Base-by-base conservation (phyloP, 2,113 vertebrate genomes). In the Corvus cornix region DNA sequence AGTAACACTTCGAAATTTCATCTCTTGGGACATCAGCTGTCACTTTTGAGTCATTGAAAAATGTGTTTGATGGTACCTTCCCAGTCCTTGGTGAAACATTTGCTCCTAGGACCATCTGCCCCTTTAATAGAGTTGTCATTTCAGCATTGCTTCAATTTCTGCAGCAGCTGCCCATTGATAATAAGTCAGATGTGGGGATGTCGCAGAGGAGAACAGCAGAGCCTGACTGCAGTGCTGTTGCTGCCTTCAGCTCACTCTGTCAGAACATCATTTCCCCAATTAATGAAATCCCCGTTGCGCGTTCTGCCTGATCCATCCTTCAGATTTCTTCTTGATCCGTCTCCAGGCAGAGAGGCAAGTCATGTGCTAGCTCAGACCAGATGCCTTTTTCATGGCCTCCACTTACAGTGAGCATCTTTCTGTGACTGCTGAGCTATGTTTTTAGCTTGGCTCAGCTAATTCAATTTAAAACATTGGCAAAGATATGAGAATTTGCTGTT, bases 81-180 rank as follows among this genome's bases (percentile, higher is more conserved):
- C 31, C 53, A 63, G 68, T 94, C 93, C 83, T 95, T 78, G 86
- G 93, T 93, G 96, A 78, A 90, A 78, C 68, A 77, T 92, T 94
- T 90, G 82, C 90, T 92, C 31, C 10, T 33, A 81, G 69, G 81
- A 73, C 84, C 96, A 95, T 95, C 93, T 96, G 93, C 83, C 94
- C 62, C 80, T 92, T 87, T 90, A 93, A 88, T 37, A 86, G 95
- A 96, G 90, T 85, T 95, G 87, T 95, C 88, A 69, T 90, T 93
- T 84, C 66, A 72, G 48, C 80, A 64, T 75, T 0, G 1, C 83
- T 93, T 78, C 79, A 49, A 23, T 93, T 95, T 83, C 63, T 92
- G 68, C 72, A 55, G 93, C 93, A 96, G 90, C 87, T 96, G 93
- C 86, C 83, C 68, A 5, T 48, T 63, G 93, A 46, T 58, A 68